These are phyloP conservation scores for Haemorhous mexicanus DNA, from an alignment of 2,113 vertebrate species.

Conservation along the genomic window DNA sequence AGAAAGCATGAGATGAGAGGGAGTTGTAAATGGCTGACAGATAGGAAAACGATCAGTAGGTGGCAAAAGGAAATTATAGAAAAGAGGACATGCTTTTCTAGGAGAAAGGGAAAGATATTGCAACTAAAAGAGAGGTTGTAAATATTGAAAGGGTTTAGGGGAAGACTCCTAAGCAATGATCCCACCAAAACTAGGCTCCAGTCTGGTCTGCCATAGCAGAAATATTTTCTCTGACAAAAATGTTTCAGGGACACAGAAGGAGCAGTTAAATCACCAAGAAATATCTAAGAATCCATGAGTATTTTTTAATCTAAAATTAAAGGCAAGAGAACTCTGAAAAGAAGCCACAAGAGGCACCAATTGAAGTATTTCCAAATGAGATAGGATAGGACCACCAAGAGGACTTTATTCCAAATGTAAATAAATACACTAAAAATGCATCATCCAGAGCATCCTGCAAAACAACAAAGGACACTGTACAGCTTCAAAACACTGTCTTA, in stretches of 20 bases:
- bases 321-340: neutral
- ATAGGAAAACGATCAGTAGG: conserved; percentile 23
- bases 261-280: neutral
- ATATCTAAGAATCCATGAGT: neutral
- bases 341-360: neutral
- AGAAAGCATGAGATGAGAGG: conserved; percentile 29
- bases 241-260: neutral
- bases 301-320: neutral
- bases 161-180: neutral
- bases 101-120: neutral
- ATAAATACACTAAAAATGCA: neutral
- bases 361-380: neutral
- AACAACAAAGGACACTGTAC: neutral
- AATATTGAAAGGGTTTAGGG: neutral
- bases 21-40: conserved; percentile 34
- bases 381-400: neutral
- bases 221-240: neutral
- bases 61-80: conserved; percentile 32
- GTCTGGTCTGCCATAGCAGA: neutral
- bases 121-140: neutral
- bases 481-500: neutral
- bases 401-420: neutral
- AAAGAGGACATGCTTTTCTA: conserved; percentile 1
- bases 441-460: neutral
- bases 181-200: neutral